Conservation (phyloP, 1,140 invertebrate species). For the Conopomorpha cramerella region DNA sequence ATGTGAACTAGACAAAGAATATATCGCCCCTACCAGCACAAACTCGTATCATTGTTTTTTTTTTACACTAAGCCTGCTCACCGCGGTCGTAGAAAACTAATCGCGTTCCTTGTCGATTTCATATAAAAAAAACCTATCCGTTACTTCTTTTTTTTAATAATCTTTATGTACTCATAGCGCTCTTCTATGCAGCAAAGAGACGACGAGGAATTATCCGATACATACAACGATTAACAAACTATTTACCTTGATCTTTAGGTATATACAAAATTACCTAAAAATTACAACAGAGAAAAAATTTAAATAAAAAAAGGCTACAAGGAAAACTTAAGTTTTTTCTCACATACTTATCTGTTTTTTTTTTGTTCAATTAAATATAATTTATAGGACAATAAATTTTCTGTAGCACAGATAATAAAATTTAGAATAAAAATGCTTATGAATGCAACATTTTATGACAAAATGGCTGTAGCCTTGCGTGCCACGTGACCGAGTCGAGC, state of each 20-base stretch:
- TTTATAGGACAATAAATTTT: conserved; percentile 26
- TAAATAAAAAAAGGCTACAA: conserved; percentile 29
- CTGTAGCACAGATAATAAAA: conserved; percentile 37
- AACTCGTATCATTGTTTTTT: background rate
- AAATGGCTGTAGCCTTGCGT: conserved; percentile 17
- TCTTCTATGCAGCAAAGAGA: conserved; percentile 14
- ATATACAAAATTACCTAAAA: conserved; percentile 37
- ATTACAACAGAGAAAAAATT: conserved; percentile 15
- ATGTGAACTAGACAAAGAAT: background rate
- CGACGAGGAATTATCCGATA: conserved; percentile 13
- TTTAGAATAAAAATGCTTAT: conserved; percentile 24
- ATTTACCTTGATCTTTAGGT: conserved; percentile 34
- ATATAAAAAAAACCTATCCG: no score
- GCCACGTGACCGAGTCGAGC: conserved; percentile 2
- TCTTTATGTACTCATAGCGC: conserved; percentile 12
- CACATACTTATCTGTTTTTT: conserved; percentile 33
- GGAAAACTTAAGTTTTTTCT: no score
- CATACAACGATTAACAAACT: conserved; percentile 23
- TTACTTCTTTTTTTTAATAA: background rate
- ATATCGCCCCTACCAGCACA: background rate
- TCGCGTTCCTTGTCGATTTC: background rate
- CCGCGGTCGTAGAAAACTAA: background rate
- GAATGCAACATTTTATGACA: conserved; percentile 34
- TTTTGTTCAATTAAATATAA: conserved; percentile 22
- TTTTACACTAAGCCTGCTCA: background rate